Evolutionary conservation across 2,797 vertebrate species (phyloP).

Genomic region (Takifugu rubripes): DNA sequence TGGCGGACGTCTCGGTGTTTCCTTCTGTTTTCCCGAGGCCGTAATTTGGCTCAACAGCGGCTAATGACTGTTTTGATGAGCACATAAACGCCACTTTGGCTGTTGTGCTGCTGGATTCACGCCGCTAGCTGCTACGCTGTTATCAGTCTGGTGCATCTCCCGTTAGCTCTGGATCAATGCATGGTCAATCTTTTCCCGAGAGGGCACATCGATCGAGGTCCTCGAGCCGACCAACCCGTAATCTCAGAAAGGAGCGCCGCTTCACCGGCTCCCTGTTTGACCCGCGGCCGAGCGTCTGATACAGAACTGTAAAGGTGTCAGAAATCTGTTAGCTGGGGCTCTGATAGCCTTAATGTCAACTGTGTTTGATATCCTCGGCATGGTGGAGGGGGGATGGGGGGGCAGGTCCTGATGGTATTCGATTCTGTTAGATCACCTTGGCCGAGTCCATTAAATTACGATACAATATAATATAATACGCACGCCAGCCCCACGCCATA

Average conservation of each 20-base stretch:
- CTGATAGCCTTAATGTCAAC: too few species aligned
- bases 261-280: slow-evolving; percentile 6
- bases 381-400: too few species aligned
- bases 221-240: slow-evolving; percentile 70
- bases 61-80: slow-evolving; percentile 24
- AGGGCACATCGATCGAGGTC: slow-evolving; percentile 70
- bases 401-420: too few species aligned
- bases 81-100: slow-evolving; percentile 43
- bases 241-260: slow-evolving; percentile 65
- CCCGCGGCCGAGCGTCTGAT: too few species aligned
- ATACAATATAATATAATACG: too few species aligned
- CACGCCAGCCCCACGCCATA: too few species aligned
- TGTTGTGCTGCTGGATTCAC: slow-evolving; percentile 47
- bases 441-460: too few species aligned
- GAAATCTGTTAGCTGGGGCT: too few species aligned
- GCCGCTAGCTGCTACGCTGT: slow-evolving; percentile 34
- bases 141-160: slow-evolving; percentile 52
- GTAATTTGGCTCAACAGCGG: slow-evolving; percentile 26
- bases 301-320: too few species aligned
- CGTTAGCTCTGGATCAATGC: slow-evolving; percentile 71
- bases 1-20: neutral
- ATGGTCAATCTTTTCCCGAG: slow-evolving; percentile 73
- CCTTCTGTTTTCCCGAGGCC: slow-evolving; percentile 14
- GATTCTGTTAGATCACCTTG: too few species aligned
- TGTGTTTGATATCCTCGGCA: too few species aligned